Percentiles rank a stretch among this genome's conserved stretches.
Conservation (phyloP, 2,888 invertebrate species). For the Meliscaeva auricollis region DNA sequence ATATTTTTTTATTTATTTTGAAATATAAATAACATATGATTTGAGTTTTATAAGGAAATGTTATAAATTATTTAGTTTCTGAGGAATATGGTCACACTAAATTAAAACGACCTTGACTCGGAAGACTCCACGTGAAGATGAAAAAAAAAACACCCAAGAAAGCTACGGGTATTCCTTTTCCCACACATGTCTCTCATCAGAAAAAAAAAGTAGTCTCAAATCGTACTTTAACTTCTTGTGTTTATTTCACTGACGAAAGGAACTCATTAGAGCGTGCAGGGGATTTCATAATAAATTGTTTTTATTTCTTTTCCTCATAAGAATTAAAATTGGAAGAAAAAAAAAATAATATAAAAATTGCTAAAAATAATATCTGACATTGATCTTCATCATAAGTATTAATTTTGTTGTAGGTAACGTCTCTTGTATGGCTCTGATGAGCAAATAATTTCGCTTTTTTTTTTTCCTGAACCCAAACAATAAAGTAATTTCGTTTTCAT, state of each 20-base stretch:
- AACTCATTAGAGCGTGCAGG: conserved; percentile 73
- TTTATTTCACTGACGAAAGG: conserved; percentile 65
- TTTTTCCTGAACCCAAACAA: conserved; percentile 9
- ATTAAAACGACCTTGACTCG: conserved; percentile 44
- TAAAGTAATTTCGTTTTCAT: conserved; percentile 68
- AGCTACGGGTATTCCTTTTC: conserved; percentile 50
- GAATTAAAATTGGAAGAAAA: too few relatives aligned
- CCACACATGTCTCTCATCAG: conserved; percentile 36
- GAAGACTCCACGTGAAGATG: conserved; percentile 21
- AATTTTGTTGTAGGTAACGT: too few relatives aligned
- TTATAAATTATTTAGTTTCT: neutral
- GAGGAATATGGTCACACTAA: neutral
- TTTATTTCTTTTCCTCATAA: conserved; percentile 20
- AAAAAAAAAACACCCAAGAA: conserved; percentile 14
- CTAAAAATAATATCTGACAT: conserved; percentile 59
- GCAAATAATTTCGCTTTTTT: conserved; percentile 74
- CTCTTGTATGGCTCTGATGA: conserved; percentile 65
- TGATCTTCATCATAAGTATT: conserved; percentile 61
- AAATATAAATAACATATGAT: neutral
- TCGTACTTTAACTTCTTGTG: conserved; percentile 52
- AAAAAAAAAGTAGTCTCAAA: conserved; percentile 39
- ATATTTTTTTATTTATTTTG: too few relatives aligned
- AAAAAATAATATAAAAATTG: conserved; percentile 4
- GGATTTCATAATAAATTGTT: conserved; percentile 56
- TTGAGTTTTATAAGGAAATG: neutral